Evolutionary conservation across 2,888 invertebrate genomes (phyloP).

Genomic region (Synergus gifuensis): DNA sequence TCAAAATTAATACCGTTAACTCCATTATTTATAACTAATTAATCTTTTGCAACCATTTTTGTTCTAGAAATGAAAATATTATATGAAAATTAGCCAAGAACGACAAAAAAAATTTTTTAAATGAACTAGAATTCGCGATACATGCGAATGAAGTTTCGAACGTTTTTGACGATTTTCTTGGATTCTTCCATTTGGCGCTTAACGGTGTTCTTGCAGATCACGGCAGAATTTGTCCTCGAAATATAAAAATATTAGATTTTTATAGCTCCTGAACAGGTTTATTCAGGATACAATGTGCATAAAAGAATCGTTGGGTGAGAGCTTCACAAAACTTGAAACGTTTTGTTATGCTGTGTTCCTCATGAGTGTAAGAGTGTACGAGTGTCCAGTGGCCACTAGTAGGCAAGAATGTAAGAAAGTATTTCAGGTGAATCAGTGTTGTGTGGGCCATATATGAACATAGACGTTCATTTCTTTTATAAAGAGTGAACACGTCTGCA

Average conservation of each 20-base stretch:
- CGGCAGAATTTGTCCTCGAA: background rate
- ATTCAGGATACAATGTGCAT: background rate
- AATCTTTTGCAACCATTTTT: no score
- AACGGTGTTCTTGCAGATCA: no score
- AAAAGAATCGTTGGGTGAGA: background rate
- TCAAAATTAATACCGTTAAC: no score
- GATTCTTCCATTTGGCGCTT: no score
- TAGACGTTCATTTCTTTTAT: constrained; percentile 24
- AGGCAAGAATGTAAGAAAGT: constrained; percentile 17
- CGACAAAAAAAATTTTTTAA: no score
- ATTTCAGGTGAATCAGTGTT: constrained; percentile 23
- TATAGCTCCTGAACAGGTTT: background rate
- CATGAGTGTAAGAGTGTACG: background rate
- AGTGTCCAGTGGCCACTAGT: background rate
- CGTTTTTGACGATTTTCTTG: no score
- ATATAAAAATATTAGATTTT: background rate
- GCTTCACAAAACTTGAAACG: background rate
- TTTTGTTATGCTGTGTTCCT: background rate
- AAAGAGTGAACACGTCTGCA: constrained; percentile 43
- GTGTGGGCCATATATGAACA: constrained; percentile 24
- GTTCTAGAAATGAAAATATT: no score
- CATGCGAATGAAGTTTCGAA: no score
- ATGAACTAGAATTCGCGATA: no score
- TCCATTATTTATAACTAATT: no score
- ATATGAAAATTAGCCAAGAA: no score